Evolutionary conservation across 2,888 invertebrate genomes (phyloP), one percentile per base, ranked within the genome.

Genomic region (Plebejus anna): DNA sequence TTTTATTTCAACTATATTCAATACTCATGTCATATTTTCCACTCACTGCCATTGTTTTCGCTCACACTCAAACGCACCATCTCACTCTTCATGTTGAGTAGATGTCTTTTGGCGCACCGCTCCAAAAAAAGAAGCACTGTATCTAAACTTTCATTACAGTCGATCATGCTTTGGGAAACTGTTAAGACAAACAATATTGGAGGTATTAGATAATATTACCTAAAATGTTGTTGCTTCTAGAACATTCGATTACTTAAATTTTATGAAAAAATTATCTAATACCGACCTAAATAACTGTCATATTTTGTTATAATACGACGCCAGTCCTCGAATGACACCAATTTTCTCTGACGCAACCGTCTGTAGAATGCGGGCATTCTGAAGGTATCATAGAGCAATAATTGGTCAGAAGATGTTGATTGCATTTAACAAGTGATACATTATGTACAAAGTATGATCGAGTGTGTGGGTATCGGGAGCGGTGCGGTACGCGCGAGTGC

Each of bases 61-160:
- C 91, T 92, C 90, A 89, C 92, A 90, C 90, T 91, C 89, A 89
- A 91, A 87, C 90, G 91, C 93, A 91, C 91, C 89, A 89, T 90
- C 88, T 91, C 92, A 91, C 91, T 90, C 88, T 90, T 90, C 92
- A 92, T 92, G 85, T 85, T 81, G 87, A 85, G 84, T 90, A 88
- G 86, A 85, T 84, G 83, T 86, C 84, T 85, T 78, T 70, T 76
- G 76, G 79, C 80, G 81, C 81, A 80, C 80, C 81, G 77, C 80
- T 81, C 81, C 81, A 77, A 79, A 51, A 77, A 76, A 28, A 51
- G 73, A 73, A 55, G 73, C 73, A 73, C 73, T 32, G 13, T 16
- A 28, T 51, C 42, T 71, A 42, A 42, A 51, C 13, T 51, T 55
- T 51, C 51, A 32, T 16, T 73, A 6, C 9, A 61, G 57, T 61